Evolutionary conservation across 1,140 invertebrate species (phyloP), one percentile per base, ranked within the genome.

Genomic region (Bathynomus jamesi): DNA sequence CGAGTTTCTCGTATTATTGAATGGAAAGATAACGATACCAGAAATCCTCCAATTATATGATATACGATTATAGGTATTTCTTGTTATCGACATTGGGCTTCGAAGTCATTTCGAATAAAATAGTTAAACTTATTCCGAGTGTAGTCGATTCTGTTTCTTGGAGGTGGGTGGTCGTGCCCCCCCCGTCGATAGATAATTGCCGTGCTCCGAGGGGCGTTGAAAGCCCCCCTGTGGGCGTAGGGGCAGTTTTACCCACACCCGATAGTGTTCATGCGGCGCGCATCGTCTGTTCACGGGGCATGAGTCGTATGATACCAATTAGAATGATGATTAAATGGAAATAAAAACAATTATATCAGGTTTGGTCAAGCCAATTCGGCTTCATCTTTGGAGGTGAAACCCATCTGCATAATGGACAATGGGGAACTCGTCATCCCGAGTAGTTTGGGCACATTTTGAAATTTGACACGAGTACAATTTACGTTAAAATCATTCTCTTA

Each of bases 271-370:
- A 53, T 53, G 40, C 40, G 40, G 40, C 11, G 40, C 13, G 40
- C 21, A 53, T 53, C 40, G 40, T 53, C 2, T 21, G 40, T 21
- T 53, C 40, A 53, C 11, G 11, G 40, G 21, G 40, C 21, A 17
- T 21, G 40, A 3, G 21, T 53, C 40, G 5, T 53, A 53, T 5
- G 40, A 53, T 53, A 53, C 40, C 40, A 53, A 53, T 53, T 53
- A 53, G 40, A 53, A 53, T 53, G 40, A 21, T 53, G 40, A 53
- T 53, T 53, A 53, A 53, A 53, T 53, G 40, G 40, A 53, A 53
- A 53, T 53, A 53, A 53, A 53, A 53, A 53, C 40, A 53, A 53
- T 53, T 53, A 53, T 53, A 53, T 53, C 40, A 53, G 21, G 40
- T 53, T 53, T 53, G 40, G 40, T 21, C 21, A 21, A 11, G 40